A percentile compares a stretch with the other conserved stretches of the same genome.
phyloP scores from a whole-genome alignment of 2,888 invertebrate species.

The Nymphalis urticae region DNA sequence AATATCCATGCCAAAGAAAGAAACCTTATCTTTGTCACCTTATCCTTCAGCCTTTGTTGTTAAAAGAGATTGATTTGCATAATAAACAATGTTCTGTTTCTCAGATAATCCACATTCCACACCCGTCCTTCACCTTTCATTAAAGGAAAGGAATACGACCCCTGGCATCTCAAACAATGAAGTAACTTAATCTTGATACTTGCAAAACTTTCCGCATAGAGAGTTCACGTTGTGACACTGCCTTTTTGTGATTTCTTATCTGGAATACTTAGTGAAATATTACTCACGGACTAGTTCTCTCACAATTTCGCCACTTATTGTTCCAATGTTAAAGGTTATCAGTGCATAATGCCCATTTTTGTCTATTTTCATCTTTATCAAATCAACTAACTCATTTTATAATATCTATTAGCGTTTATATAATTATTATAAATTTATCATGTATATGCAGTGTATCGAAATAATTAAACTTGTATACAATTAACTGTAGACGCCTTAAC shows the following conservation, averaged over 20 bases:
- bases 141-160: constrained; percentile 63
- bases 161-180: constrained; percentile 63
- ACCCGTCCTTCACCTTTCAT: constrained; percentile 72
- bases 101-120: constrained; percentile 59
- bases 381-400: constrained; percentile 6
- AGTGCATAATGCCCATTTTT: constrained; percentile 19
- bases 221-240: constrained; percentile 65
- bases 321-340: constrained; percentile 64
- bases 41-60: constrained; percentile 42
- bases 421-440: too few relatives aligned
- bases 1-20: constrained; percentile 37
- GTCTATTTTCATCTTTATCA: constrained; percentile 18
- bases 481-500: constrained; percentile 36
- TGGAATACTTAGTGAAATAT: constrained; percentile 63
- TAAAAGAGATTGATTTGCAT: constrained; percentile 54
- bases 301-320: constrained; percentile 60
- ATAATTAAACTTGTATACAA: constrained; percentile 13
- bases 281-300: constrained; percentile 65
- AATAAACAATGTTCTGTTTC: constrained; percentile 51
- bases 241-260: constrained; percentile 72
- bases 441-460: too few relatives aligned
- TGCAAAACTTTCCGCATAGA: constrained; percentile 68
- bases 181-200: constrained; percentile 55
- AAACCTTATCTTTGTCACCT: constrained; percentile 39
- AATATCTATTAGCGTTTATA: too few relatives aligned